A percentile compares a stretch with the other conserved stretches of the same genome.
Conservation (phyloP, 1,140 invertebrate genomes). For the Solenopsis fugax region DNA sequence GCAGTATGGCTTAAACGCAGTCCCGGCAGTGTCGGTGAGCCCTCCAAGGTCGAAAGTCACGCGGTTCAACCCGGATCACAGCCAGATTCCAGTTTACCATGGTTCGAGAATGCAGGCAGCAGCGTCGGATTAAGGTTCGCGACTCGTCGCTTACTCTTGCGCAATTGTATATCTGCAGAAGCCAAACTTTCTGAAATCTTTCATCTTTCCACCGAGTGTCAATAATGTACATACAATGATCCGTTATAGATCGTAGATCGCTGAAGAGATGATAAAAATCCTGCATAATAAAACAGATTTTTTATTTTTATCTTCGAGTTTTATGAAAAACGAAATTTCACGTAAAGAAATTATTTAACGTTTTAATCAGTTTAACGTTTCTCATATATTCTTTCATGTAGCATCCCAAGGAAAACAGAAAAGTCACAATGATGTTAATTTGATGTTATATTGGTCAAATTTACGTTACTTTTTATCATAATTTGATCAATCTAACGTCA, state of each 20-base stretch:
- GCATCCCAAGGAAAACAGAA: too few relatives aligned
- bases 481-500: too few relatives aligned
- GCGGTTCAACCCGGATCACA: constrained; percentile 86
- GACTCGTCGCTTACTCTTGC: not conserved
- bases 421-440: too few relatives aligned
- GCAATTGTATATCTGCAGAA: constrained; percentile 19
- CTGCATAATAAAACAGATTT: not conserved
- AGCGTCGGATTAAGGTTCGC: constrained; percentile 76
- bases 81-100: constrained; percentile 87
- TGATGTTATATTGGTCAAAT: too few relatives aligned
- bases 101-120: constrained; percentile 83
- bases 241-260: not conserved
- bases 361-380: not conserved
- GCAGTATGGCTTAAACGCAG: constrained; percentile 88
- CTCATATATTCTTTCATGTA: not conserved
- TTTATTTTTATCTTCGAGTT: not conserved
- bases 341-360: not conserved
- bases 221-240: not conserved
- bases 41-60: constrained; percentile 84
- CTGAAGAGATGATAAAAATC: not conserved
- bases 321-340: not conserved
- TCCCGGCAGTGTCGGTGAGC: constrained; percentile 86
- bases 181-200: constrained; percentile 6
- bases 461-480: too few relatives aligned
- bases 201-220: not conserved